Evolutionary conservation across 2,113 vertebrate genomes (phyloP).

Genomic region (Zapornia atra): DNA sequence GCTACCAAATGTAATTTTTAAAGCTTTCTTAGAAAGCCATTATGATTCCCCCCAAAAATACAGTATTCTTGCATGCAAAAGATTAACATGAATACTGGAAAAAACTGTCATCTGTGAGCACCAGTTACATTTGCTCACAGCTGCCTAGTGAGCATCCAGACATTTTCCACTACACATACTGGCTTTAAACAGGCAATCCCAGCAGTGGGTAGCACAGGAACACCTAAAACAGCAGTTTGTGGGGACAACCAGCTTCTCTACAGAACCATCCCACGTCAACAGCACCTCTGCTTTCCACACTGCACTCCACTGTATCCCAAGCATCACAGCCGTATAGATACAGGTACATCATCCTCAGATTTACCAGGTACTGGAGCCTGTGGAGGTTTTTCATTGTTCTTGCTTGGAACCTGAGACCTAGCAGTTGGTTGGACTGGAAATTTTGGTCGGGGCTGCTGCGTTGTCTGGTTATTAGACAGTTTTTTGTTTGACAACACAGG

Average conservation of each 20-base stretch:
- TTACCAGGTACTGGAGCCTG: conserved; percentile 62
- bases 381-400: conserved; percentile 41
- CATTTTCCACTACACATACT: not conserved
- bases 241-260: not conserved
- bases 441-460: not conserved
- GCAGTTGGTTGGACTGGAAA: not conserved
- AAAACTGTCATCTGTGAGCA: not conserved
- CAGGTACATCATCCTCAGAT: not conserved
- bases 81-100: not conserved
- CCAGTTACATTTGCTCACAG: not conserved
- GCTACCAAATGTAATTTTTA: not conserved
- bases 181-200: not conserved
- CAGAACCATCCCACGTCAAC: not conserved
- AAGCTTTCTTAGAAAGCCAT: not conserved
- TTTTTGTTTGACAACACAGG: conserved; percentile 31
- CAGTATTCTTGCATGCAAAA: not conserved
- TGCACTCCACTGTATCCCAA: not conserved
- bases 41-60: not conserved
- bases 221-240: not conserved
- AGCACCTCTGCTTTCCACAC: not conserved
- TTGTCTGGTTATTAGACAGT: not conserved
- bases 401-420: not conserved
- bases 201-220: not conserved
- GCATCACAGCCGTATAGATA: not conserved
- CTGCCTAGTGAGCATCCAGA: not conserved